Base-by-base conservation (phyloP, 2,888 invertebrate genomes). In the Tenthredo livida region DNA sequence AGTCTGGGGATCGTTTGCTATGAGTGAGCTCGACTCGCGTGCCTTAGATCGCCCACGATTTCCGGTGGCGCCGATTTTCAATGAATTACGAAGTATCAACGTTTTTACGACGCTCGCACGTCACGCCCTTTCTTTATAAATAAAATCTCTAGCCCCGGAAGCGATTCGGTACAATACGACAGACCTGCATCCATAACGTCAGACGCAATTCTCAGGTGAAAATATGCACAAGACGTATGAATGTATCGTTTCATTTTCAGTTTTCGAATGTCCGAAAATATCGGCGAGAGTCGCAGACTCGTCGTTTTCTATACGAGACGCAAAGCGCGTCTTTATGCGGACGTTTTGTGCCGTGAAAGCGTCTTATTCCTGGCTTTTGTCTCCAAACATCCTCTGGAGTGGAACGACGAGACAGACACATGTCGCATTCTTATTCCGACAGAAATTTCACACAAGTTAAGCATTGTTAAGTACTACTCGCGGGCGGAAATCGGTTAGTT, bases 31-130 rank as follows among this genome's bases (percentile, higher is more conserved):
- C 73, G 10, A 37, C 72, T 72, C 75, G 73, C 73, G 43, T 50
- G 50, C 37, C 58, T 33, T 61, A 29, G 61, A 58, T 65, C 83
- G 67, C 67, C 83, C 83, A 83, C 83, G 83, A 25, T 47, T 83
- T 83, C 83, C 83, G 67, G 83, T 67, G 83, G 67, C 83, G 83
- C 67, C 29, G 83, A 83, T 83, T 67, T 67, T 70, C 67, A 67
- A 83, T 50, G 83, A 83, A 70, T 83, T 67, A 83, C 67, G 67
- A 25, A 67, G 67, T 67, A 67, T 83, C 67, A 83, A 83, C 83
- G 83, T 65, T 61, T 83, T 83, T 67, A 83, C 50, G 47, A 12
- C 47, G 15, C 67, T 47, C 40, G 25, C 7, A 80, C 67, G 67
- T 67, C 82, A 47, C 67, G 83, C 37, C 29, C 67, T 83, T 67